Conservation (phyloP, 2,888 invertebrate genomes). For the Anticlea derivata region DNA sequence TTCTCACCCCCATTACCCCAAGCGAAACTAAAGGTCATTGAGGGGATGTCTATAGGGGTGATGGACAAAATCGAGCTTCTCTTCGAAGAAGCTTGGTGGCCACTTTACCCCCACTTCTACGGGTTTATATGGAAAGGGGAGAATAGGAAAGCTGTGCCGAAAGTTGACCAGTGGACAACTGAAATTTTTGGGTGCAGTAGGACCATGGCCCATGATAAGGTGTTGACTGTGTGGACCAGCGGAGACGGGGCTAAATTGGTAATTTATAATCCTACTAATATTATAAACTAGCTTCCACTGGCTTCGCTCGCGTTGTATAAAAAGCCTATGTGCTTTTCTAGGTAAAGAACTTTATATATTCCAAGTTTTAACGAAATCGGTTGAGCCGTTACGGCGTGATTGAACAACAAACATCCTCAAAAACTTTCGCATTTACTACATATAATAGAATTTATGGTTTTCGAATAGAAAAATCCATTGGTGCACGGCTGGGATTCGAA, state of each 20-base stretch:
- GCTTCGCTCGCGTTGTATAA: too few relatives aligned
- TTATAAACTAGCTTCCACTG: too few relatives aligned
- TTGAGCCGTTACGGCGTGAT: too few relatives aligned
- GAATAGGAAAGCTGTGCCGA: slow-evolving; percentile 33
- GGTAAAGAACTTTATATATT: too few relatives aligned
- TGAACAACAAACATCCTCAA: too few relatives aligned
- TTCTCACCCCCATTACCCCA: slow-evolving; percentile 83
- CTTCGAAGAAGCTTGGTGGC: slow-evolving; percentile 87
- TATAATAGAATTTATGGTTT: too few relatives aligned
- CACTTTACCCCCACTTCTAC: slow-evolving; percentile 42
- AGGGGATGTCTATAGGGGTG: slow-evolving; percentile 85
- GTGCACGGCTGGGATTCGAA: too few relatives aligned
- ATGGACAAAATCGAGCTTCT: slow-evolving; percentile 87
- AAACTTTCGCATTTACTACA: too few relatives aligned
- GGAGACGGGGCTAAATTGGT: slow-evolving; percentile 45
- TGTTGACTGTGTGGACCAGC: slow-evolving; percentile 51
- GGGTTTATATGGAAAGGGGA: slow-evolving; percentile 67
- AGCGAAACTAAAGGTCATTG: slow-evolving; percentile 79
- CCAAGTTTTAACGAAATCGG: too few relatives aligned
- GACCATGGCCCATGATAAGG: slow-evolving; percentile 38
- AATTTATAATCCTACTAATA: too few relatives aligned
- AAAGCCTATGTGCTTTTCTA: too few relatives aligned
- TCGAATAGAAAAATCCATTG: too few relatives aligned
- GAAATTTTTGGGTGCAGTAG: slow-evolving; percentile 42
- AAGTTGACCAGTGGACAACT: slow-evolving; percentile 42